These are phyloP conservation scores for Heteromurus nitidus DNA, from an alignment of 2,888 invertebrate species.

Conservation along the genomic window DNA sequence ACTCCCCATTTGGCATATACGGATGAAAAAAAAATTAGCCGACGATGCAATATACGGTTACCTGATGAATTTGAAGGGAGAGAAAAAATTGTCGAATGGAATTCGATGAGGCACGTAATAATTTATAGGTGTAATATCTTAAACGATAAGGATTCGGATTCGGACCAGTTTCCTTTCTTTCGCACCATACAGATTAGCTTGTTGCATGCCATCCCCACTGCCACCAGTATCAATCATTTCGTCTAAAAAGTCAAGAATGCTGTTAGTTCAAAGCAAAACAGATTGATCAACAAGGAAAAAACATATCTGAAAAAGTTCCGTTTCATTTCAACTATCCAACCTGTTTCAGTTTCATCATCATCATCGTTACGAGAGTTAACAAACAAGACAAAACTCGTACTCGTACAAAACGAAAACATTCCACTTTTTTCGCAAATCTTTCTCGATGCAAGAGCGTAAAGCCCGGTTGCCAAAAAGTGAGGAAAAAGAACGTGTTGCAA, in stretches of 20 bases:
- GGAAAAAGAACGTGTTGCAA: conserved; percentile 58
- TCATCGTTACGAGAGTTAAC: conserved; percentile 20
- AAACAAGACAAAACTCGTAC: conserved; percentile 47
- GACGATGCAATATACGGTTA: too few relatives aligned
- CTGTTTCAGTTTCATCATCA: conserved; percentile 55
- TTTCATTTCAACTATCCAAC: conserved; percentile 64
- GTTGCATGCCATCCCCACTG: too few relatives aligned
- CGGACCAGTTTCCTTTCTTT: too few relatives aligned
- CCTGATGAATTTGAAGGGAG: too few relatives aligned
- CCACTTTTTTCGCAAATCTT: conserved; percentile 15
- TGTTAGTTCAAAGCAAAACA: conserved; percentile 32
- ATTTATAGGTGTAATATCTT: too few relatives aligned
- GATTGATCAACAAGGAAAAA: conserved; percentile 64
- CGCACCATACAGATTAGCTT: too few relatives aligned
- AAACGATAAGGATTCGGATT: too few relatives aligned
- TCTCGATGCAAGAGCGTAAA: not conserved
- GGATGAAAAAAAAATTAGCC: too few relatives aligned
- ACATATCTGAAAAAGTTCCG: conserved; percentile 57
- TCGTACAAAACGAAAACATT: conserved; percentile 12
- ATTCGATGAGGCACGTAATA: too few relatives aligned
- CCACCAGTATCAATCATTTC: conserved; percentile 1
- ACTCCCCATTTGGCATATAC: too few relatives aligned
- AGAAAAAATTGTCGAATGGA: too few relatives aligned
- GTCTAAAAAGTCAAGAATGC: not conserved
- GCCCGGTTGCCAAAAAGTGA: conserved; percentile 57